phyloP scores from a whole-genome alignment of 2,888 invertebrate genomes.

The Scaptomyza cyrtandrae region DNA sequence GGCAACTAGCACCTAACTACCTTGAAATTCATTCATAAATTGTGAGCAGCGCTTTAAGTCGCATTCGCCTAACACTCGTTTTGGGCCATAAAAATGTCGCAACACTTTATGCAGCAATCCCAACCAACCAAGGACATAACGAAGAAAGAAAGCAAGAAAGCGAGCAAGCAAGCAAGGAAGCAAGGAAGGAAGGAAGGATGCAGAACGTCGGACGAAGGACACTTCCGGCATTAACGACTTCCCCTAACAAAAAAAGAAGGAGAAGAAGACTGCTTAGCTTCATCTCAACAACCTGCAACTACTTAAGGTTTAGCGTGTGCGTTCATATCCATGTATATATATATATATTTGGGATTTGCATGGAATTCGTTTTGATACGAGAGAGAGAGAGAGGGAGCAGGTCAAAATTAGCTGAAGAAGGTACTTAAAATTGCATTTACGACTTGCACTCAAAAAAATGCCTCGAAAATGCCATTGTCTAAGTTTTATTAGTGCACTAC shows the following conservation, averaged over 20 bases:
- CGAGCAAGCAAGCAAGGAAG: background rate
- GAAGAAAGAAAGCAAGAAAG: background rate
- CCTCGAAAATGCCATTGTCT: conserved; percentile 1
- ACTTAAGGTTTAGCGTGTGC: conserved; percentile 36
- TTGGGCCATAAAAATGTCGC: conserved; percentile 77
- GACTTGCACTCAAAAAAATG: conserved; percentile 29
- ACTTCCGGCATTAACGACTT: conserved; percentile 74
- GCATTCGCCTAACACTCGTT: conserved; percentile 57
- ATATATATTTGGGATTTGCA: conserved; percentile 40
- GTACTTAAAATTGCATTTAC: conserved; percentile 50
- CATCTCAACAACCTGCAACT: conserved; percentile 26
- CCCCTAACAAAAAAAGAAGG: conserved; percentile 28
- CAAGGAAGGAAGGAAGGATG: conserved; percentile 25
- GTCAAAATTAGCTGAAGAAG: conserved; percentile 46
- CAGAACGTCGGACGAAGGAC: conserved; percentile 36
- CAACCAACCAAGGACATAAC: conserved; percentile 12
- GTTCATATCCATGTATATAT: conserved; percentile 5
- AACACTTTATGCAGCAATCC: conserved; percentile 64
- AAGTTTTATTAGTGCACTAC: background rate
- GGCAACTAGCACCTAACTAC: conserved; percentile 14
- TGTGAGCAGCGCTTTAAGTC: conserved; percentile 70
- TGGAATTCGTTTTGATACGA: background rate
- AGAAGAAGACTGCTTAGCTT: conserved; percentile 3
- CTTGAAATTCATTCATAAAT: conserved; percentile 73
- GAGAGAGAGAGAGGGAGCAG: too few species aligned